A percentile compares a stretch with the other conserved stretches of the same genome.
These are phyloP conservation scores for Ophioderma brevispina DNA, from an alignment of 35 echinoderm and acorn worm genomes.

Conservation along the genomic window DNA sequence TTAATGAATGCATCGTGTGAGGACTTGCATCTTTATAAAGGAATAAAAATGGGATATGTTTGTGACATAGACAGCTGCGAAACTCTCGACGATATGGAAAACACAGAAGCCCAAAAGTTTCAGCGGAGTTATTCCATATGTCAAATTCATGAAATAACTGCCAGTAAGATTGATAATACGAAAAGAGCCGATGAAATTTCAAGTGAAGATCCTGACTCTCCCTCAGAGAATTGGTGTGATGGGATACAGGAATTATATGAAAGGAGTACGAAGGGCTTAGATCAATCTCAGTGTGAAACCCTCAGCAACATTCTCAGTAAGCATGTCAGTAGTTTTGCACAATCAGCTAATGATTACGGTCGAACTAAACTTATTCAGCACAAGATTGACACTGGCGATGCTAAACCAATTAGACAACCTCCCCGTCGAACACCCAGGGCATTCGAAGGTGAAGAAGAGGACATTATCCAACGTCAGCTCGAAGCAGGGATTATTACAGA, in stretches of 20 bases:
- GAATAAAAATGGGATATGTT: background rate
- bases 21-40: background rate
- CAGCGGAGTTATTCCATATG: background rate
- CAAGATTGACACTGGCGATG: slow-evolving; percentile 38
- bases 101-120: background rate
- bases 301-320: background rate
- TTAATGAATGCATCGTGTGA: no score
- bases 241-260: slow-evolving; percentile 22
- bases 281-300: background rate
- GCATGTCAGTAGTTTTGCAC: background rate
- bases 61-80: background rate
- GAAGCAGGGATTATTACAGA: background rate
- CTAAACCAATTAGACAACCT: slow-evolving; percentile 32
- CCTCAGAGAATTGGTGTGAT: background rate
- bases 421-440: slow-evolving; percentile 47
- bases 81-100: background rate
- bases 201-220: background rate
- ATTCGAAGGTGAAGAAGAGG: slow-evolving; percentile 45
- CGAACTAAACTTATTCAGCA: slow-evolving; percentile 32
- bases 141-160: background rate
- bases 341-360: slow-evolving; percentile 35
- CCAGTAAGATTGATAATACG: background rate
- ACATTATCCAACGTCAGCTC: slow-evolving; percentile 42
- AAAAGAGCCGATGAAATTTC: background rate
- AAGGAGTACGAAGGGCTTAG: background rate